Evolutionary conservation across 2,888 invertebrate genomes (phyloP).

Genomic region (Drepana falcataria): DNA sequence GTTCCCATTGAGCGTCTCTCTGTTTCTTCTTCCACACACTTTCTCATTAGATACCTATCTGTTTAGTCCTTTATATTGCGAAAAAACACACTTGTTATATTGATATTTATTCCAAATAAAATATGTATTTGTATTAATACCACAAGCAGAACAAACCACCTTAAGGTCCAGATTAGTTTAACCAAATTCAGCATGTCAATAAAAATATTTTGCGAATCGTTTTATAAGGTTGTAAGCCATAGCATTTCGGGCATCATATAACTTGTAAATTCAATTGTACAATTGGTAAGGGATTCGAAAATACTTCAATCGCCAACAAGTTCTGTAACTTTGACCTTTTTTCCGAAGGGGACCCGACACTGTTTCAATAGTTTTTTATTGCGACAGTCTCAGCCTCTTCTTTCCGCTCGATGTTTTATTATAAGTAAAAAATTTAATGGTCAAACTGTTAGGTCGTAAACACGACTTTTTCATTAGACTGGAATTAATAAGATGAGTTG

Average conservation of each 20-base stretch:
- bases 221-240: too few species aligned
- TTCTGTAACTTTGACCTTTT: conserved; percentile 13
- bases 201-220: too few species aligned
- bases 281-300: conserved; percentile 13
- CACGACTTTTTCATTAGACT: conserved; percentile 1
- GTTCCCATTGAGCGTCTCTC: too few species aligned
- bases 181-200: too few species aligned
- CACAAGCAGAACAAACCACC: too few species aligned
- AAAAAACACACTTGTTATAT: too few species aligned
- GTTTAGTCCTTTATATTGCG: too few species aligned
- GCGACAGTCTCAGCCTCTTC: neutral
- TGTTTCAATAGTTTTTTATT: neutral
- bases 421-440: neutral
- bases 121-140: too few species aligned
- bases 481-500: neutral
- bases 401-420: neutral
- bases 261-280: conserved; percentile 16
- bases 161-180: too few species aligned
- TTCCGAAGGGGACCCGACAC: conserved; percentile 1
- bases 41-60: too few species aligned
- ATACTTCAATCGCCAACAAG: conserved; percentile 5
- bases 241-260: conserved; percentile 6
- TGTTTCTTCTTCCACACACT: too few species aligned
- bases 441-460: neutral
- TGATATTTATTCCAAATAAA: too few species aligned